Evolutionary conservation across 2,113 vertebrate genomes (phyloP).

Genomic region (Lutjanus erythropterus): DNA sequence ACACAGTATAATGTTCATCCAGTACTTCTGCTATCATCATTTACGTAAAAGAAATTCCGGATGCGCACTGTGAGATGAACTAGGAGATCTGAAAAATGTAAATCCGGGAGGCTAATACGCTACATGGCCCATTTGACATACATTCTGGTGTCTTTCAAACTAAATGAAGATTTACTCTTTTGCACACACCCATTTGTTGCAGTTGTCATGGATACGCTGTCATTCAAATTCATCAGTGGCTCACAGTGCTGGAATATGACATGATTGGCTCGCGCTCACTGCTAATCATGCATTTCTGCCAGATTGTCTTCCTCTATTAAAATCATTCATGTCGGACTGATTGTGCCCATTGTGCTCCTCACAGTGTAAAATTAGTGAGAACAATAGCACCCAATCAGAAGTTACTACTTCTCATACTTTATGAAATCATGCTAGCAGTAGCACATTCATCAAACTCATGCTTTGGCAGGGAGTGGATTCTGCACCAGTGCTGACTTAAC

Average conservation of each 20-base stretch:
- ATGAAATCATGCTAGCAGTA: constrained; percentile 27
- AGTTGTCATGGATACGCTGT: constrained; percentile 54
- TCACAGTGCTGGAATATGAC: constrained; percentile 39
- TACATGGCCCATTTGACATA: constrained; percentile 35
- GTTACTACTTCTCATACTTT: constrained; percentile 5
- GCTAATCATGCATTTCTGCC: constrained; percentile 51
- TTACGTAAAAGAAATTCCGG: constrained; percentile 46
- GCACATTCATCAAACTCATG: constrained; percentile 38
- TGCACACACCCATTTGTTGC: constrained; percentile 35
- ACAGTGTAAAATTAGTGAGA: constrained; percentile 27
- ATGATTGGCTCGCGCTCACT: constrained; percentile 48
- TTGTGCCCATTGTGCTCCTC: constrained; percentile 52
- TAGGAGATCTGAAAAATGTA: constrained; percentile 36
- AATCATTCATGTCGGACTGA: constrained; percentile 39
- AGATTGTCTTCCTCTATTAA: constrained; percentile 56
- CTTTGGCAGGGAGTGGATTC: constrained; percentile 16
- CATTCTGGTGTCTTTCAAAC: constrained; percentile 19
- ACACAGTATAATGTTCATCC: constrained; percentile 20
- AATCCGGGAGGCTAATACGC: constrained; percentile 20
- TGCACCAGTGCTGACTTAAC: constrained; percentile 29
- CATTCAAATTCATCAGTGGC: constrained; percentile 51
- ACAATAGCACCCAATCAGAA: constrained; percentile 29
- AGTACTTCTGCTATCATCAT: constrained; percentile 31
- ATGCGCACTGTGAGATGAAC: not conserved
- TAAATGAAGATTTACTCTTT: constrained; percentile 37